Conservation (phyloP, 2,797 vertebrate genomes). For the Antennarius maculatus region DNA sequence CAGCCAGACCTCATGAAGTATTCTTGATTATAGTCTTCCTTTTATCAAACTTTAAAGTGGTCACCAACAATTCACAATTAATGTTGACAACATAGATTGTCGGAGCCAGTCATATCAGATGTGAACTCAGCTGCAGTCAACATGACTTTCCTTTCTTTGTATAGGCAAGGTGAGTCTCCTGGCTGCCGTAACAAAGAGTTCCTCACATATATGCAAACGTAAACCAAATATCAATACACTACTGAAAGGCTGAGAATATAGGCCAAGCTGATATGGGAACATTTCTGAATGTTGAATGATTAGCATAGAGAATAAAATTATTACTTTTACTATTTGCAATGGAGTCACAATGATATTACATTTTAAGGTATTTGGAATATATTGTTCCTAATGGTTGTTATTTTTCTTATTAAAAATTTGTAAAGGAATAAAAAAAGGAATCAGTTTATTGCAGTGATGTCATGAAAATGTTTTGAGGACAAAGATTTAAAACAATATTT, state of each 20-base stretch:
- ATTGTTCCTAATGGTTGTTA: no score
- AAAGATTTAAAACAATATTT: no score
- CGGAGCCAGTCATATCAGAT: conserved; percentile 40
- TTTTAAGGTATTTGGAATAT: no score
- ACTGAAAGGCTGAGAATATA: neutral
- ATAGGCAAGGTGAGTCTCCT: conserved; percentile 27
- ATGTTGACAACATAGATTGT: conserved; percentile 8
- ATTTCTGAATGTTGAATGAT: conserved; percentile 1
- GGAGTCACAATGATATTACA: no score
- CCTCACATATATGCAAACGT: neutral
- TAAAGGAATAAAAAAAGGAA: no score
- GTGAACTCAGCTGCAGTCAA: conserved; percentile 29
- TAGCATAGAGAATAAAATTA: neutral
- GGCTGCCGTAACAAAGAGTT: conserved; percentile 7
- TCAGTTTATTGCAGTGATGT: no score
- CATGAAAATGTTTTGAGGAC: no score
- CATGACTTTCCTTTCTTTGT: conserved; percentile 19
- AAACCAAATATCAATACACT: conserved; percentile 12
- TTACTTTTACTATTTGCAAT: no score
- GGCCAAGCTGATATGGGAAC: conserved; percentile 16
- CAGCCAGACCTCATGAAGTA: conserved; percentile 15
- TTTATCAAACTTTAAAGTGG: conserved; percentile 13
- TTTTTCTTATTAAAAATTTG: no score
- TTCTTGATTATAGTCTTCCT: conserved; percentile 3
- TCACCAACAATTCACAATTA: conserved; percentile 22